Conservation (phyloP, 2,888 invertebrate species). For the Periphyllus acericola region DNA sequence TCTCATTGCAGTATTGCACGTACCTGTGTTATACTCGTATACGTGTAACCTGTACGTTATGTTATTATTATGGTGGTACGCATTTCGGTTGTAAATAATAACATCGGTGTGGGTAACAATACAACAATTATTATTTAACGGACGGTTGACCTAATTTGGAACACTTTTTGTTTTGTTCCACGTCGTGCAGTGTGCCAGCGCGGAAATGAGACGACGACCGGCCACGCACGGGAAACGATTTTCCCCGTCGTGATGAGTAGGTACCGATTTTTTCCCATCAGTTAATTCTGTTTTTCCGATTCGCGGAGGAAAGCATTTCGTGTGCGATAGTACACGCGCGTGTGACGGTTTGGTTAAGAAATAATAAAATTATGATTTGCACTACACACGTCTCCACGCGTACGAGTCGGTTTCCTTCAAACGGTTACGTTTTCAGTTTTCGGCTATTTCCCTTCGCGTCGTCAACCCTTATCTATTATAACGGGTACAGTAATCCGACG, state of each 20-base stretch:
- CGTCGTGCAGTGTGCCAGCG: background rate
- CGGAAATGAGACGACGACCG: too few species aligned
- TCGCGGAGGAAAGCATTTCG: too few species aligned
- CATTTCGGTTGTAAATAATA: constrained; percentile 5
- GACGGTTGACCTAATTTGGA: constrained; percentile 11
- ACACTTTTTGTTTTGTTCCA: background rate
- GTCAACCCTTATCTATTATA: too few species aligned
- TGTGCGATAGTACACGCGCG: too few species aligned
- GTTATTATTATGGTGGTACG: background rate
- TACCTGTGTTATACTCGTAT: background rate
- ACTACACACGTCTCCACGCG: background rate
- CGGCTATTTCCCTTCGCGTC: background rate
- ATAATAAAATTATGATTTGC: background rate
- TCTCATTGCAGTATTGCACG: background rate
- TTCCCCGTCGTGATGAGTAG: too few species aligned
- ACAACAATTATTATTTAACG: too few species aligned
- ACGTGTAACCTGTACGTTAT: background rate
- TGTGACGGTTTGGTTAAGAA: too few species aligned
- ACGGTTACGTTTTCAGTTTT: background rate
- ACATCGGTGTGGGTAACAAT: background rate
- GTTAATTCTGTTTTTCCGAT: too few species aligned
- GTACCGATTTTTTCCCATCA: too few species aligned
- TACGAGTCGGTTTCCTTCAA: background rate
- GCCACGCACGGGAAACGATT: too few species aligned
- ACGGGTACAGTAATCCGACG: background rate